phyloP scores from a whole-genome alignment of 2,888 invertebrate genomes.

The Myopa tessellatipennis region DNA sequence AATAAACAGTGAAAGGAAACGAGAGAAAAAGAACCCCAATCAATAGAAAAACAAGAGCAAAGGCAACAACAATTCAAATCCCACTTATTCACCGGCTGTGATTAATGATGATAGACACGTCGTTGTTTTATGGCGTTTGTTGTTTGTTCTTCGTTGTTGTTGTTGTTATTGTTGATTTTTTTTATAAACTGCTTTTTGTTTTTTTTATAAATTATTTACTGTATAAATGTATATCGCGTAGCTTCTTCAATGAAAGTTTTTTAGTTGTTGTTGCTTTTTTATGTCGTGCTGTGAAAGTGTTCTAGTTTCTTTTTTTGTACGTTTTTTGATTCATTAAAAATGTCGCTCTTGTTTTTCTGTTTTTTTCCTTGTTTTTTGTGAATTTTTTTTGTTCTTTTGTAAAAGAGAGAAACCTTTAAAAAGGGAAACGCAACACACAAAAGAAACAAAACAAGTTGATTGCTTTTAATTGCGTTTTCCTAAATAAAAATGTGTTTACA shows the following conservation, averaged over 20 bases:
- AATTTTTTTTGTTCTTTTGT: neutral
- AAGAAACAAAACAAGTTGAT: neutral
- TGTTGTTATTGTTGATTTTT: neutral
- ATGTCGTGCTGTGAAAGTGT: slow-evolving; percentile 26
- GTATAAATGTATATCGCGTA: neutral
- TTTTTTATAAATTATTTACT: neutral
- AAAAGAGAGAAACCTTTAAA: neutral
- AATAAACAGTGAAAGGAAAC: neutral
- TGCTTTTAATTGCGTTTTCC: neutral
- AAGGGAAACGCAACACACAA: neutral
- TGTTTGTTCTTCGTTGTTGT: slow-evolving; percentile 2
- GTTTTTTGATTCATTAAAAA: neutral
- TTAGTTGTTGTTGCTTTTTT: neutral
- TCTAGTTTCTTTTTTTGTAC: slow-evolving; percentile 12
- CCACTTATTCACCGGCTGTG: slow-evolving; percentile 5
- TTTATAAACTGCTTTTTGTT: too few relatives aligned
- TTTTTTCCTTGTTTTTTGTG: neutral
- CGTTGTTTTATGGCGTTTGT: neutral
- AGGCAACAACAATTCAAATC: neutral
- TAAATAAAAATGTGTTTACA: slow-evolving; percentile 16
- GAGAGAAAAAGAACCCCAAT: neutral
- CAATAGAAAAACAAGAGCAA: neutral
- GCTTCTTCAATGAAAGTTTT: slow-evolving; percentile 28
- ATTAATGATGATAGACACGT: slow-evolving; percentile 32
- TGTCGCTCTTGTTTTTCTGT: slow-evolving; percentile 1